These are phyloP conservation scores for Chiridota heheva DNA, from an alignment of 35 echinoderm and acorn worm genomes.

Conservation along the genomic window DNA sequence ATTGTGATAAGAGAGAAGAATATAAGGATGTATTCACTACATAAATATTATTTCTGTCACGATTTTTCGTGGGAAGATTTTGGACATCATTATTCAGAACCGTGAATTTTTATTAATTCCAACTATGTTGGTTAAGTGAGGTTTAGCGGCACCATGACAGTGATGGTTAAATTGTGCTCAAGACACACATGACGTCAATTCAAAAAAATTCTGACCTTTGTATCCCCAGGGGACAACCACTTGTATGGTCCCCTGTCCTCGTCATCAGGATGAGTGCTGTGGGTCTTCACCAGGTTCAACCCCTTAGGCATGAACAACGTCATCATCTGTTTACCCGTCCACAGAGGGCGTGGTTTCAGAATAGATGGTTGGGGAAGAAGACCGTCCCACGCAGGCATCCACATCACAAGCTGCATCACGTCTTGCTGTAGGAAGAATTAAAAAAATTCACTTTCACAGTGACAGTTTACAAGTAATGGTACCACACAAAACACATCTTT, in stretches of 20 bases:
- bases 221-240: constrained; percentile 97
- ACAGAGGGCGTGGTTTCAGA: constrained; percentile 90
- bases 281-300: constrained; percentile 84
- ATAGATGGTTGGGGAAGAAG: constrained; percentile 94
- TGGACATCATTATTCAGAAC: too few relatives aligned
- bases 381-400: constrained; percentile 94
- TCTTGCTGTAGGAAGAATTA: constrained; percentile 49
- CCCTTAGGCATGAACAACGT: constrained; percentile 82
- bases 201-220: too few relatives aligned
- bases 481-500: background rate
- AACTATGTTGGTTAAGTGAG: too few relatives aligned
- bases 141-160: too few relatives aligned
- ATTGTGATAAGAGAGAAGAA: too few relatives aligned
- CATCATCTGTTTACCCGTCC: constrained; percentile 99
- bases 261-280: constrained; percentile 97
- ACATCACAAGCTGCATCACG: constrained; percentile 97
- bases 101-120: too few relatives aligned
- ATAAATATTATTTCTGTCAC: too few relatives aligned
- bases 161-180: too few relatives aligned
- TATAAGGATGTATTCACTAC: too few relatives aligned
- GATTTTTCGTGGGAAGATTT: too few relatives aligned
- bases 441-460: background rate
- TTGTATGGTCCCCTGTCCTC: constrained; percentile 97
- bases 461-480: background rate
- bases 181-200: too few relatives aligned